Percentiles rank a stretch among this genome's conserved stretches.
Evolutionary conservation across 2,888 invertebrate genomes (phyloP).

Genomic region (Thecophora atra): DNA sequence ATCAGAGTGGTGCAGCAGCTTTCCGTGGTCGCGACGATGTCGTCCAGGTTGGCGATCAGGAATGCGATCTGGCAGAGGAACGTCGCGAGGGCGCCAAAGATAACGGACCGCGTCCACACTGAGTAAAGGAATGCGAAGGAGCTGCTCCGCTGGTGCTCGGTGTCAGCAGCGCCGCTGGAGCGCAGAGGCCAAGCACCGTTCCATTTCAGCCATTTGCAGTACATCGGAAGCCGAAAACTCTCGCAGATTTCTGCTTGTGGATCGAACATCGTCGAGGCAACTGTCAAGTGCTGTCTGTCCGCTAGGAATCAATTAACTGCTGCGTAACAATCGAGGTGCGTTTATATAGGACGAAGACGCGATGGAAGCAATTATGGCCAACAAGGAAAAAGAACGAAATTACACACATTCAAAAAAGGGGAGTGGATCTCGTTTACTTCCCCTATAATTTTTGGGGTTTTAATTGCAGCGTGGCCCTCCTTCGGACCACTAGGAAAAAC

Average conservation of each 20-base stretch:
- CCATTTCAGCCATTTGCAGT: constrained; percentile 61
- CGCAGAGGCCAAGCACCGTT: constrained; percentile 63
- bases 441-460: too few relatives aligned
- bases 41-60: constrained; percentile 55
- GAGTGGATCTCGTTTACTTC: too few relatives aligned
- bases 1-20: constrained; percentile 65
- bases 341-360: too few relatives aligned
- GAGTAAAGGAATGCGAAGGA: constrained; percentile 47
- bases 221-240: constrained; percentile 58
- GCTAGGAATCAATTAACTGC: too few relatives aligned
- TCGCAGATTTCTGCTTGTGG: constrained; percentile 49
- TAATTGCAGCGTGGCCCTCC: too few relatives aligned
- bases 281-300: too few relatives aligned
- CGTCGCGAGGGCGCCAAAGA: constrained; percentile 59
- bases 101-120: constrained; percentile 61
- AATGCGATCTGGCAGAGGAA: constrained; percentile 60
- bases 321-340: too few relatives aligned
- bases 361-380: too few relatives aligned
- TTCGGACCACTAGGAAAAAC: too few relatives aligned
- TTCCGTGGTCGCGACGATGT: constrained; percentile 63
- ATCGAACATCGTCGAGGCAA: constrained; percentile 50
- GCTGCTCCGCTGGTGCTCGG: neutral
- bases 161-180: neutral
- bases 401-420: too few relatives aligned
- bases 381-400: too few relatives aligned